Evolutionary conservation across 2,797 vertebrate species (phyloP), one percentile per base, ranked within the genome.

Genomic region (Gobio occitaniae): DNA sequence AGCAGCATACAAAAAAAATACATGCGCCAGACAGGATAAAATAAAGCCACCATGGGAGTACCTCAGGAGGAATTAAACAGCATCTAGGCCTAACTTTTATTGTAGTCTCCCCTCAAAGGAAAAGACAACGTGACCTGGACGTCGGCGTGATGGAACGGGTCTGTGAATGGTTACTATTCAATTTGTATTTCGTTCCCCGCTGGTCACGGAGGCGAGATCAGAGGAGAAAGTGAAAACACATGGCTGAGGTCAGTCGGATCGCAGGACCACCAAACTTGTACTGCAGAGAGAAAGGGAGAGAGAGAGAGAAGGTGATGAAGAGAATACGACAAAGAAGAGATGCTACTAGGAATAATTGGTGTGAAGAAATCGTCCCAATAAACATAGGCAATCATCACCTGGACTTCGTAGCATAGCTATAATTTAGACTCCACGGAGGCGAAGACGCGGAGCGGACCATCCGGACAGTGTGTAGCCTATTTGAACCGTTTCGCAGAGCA

Each of bases 121-220:
- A 96, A 97, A 97, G 95, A 97, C 97, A 97, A 97, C 97, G 96
- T 94, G 89, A 95, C 95, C 95, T 97, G 97, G 96, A 94, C 96
- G 93, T 96, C 92, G 95, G 94, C 94, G 95, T 96, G 96, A 96
- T 97, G 96, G 96, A 96, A 95, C 92, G 87, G 95, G 97, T 95
- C 97, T 98, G 97, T 97, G 96, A 99, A 99, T 97, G 96, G 97
- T 99, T 99, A 99, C 97, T 97, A 98, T 99, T 99, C 97, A 99
- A 99, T 99, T 99, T 99, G 98, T 98, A 97, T 98, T 97, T 97
- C 96, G 97, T 98, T 99, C 97, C 97, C 97, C 94, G 96, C 97
- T 98, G 98, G 97, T 98, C 96, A 96, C 96, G 94, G 97, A 96
- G 98, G 96, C 96, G 96, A 98, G 97, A 99, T 99, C 98, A 99